Percentiles rank a stretch among this genome's conserved stretches.
These are phyloP conservation scores for Callipepla californica DNA, from an alignment of 2,113 vertebrate species.

Conservation along the genomic window DNA sequence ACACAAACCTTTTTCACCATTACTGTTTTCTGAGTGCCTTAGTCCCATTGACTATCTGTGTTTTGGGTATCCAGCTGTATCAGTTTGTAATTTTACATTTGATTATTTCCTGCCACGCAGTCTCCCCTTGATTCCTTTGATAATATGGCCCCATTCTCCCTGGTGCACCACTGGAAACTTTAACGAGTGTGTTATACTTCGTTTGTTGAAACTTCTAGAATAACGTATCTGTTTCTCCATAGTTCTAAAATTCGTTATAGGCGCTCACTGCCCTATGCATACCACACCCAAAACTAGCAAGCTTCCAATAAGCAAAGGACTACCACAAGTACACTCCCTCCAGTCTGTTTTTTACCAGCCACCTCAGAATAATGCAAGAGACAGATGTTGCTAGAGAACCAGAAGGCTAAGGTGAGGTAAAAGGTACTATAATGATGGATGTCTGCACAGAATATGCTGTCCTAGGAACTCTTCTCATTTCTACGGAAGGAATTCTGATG, in stretches of 20 bases:
- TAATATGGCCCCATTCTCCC: background rate
- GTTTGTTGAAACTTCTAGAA: background rate
- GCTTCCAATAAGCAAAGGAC: background rate
- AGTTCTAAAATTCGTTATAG: background rate
- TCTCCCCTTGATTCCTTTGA: background rate
- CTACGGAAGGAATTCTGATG: background rate
- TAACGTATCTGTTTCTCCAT: background rate
- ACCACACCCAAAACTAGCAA: background rate
- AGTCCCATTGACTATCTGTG: constrained; percentile 21
- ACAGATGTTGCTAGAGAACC: background rate
- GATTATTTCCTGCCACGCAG: constrained; percentile 2
- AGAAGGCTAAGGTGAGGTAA: background rate
- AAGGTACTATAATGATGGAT: background rate
- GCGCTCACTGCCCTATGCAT: background rate
- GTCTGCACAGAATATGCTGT: too few species aligned
- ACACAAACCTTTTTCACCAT: constrained; percentile 33
- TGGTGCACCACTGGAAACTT: background rate
- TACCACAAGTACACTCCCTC: background rate
- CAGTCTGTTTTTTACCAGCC: background rate
- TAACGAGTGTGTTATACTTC: background rate
- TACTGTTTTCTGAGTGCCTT: constrained; percentile 15
- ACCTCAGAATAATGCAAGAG: background rate
- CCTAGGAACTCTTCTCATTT: background rate
- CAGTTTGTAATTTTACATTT: background rate
- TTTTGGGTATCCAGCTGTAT: constrained; percentile 13